Evolutionary conservation across 1,140 invertebrate genomes (phyloP), one percentile per base, ranked within the genome.

Genomic region (Maniola jurtina): DNA sequence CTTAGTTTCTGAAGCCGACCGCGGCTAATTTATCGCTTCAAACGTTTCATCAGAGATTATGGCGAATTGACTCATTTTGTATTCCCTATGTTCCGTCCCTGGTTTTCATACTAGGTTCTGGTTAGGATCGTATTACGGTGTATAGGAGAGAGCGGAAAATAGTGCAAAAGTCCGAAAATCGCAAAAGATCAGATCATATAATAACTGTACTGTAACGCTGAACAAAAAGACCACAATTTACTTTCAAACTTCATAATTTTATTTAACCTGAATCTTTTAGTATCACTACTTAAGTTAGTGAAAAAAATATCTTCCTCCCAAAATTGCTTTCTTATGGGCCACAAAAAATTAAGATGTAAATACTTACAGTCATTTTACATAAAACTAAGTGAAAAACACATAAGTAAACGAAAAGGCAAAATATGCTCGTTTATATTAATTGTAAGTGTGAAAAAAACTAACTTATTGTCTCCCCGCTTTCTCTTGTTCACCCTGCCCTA

Each of bases 21-120:
- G 55, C 55, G 35, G 36, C 55, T 57, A 57, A 57, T 57, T 57
- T 40, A 15, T 40, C 35, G 55, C 35, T 40, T 57, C 55, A 57
- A 57, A 57, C 55, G 55, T 36, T 57, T 36, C 55, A 57, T 57
- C 55, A 57, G 55, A 57, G 55, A 57, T 57, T 57, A 57, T 57
- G 55, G 55, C 10, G 14, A 57, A 57, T 57, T 57, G 35, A 57
- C 55, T 57, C 55, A 57, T 57, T 57, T 57, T 10, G 14, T 57
- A 57, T 57, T 57, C 55, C 35, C 35, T 57, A 16, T 57, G 55
- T 57, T 34, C 55, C 35, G 55, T 3, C 55, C 35, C 35, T 57
- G 15, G 55, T 57, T 57, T 55, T 38, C 35, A 57, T 57, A 57
- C 55, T 57, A 57, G 55, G 15, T 35, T 15, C 33, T 10, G 33